Evolutionary conservation across 2,888 invertebrate species (phyloP).

Genomic region (Tridacna gigas): DNA sequence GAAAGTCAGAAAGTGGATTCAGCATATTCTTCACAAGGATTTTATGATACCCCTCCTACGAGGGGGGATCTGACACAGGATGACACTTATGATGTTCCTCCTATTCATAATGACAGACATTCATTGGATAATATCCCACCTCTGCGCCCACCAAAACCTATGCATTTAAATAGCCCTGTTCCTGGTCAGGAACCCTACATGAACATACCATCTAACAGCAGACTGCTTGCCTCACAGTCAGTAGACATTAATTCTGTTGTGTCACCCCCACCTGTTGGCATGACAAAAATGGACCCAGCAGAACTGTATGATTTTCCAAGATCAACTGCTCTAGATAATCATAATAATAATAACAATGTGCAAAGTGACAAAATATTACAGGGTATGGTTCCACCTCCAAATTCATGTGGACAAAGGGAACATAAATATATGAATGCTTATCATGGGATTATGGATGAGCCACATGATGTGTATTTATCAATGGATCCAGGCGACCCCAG

Average conservation of each 20-base stretch:
- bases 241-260: constrained; percentile 69
- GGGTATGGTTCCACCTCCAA: constrained; percentile 65
- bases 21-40: constrained; percentile 65
- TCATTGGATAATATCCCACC: constrained; percentile 66
- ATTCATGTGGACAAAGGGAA: constrained; percentile 54
- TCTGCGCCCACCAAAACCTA: constrained; percentile 73
- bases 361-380: constrained; percentile 48
- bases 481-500: constrained; percentile 52
- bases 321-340: constrained; percentile 40
- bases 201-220: constrained; percentile 78
- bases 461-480: constrained; percentile 65
- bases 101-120: constrained; percentile 58
- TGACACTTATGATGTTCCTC: constrained; percentile 76
- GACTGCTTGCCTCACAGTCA: constrained; percentile 45
- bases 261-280: constrained; percentile 42
- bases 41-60: constrained; percentile 68
- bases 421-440: constrained; percentile 75
- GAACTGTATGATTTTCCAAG: constrained; percentile 69
- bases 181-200: constrained; percentile 73
- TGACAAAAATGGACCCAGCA: constrained; percentile 57
- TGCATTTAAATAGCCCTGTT: constrained; percentile 43
- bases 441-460: constrained; percentile 52
- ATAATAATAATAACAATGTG: constrained; percentile 55
- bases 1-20: constrained; percentile 73
- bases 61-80: constrained; percentile 50